Conservation (phyloP, 2,113 vertebrate species). For the Labeo rohita region DNA sequence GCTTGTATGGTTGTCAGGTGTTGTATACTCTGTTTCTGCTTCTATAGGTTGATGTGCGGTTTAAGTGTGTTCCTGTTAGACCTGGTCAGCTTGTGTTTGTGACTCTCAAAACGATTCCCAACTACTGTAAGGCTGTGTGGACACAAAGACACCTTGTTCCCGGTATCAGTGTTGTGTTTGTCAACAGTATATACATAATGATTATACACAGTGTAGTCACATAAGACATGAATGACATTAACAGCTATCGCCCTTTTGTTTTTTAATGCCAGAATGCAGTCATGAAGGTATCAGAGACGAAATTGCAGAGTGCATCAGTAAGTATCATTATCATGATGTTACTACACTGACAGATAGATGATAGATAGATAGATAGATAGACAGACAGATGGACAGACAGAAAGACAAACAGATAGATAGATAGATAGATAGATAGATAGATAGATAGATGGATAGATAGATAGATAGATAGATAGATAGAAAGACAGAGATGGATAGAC, state of each 20-base stretch:
- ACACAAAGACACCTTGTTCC: slow-evolving; percentile 75
- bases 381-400: background rate
- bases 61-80: slow-evolving; percentile 78
- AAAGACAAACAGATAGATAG: no score
- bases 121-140: slow-evolving; percentile 79
- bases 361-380: background rate
- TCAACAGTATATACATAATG: background rate
- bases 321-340: slow-evolving; percentile 59
- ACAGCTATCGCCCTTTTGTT: slow-evolving; percentile 25
- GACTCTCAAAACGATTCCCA: slow-evolving; percentile 80
- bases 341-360: background rate
- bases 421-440: background rate
- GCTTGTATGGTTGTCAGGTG: background rate
- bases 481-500: no score
- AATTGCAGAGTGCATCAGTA: slow-evolving; percentile 83
- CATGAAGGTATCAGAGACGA: slow-evolving; percentile 76
- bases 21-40: slow-evolving; percentile 36
- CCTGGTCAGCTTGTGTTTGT: slow-evolving; percentile 77
- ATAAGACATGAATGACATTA: background rate
- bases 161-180: slow-evolving; percentile 70
- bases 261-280: slow-evolving; percentile 77
- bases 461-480: background rate
- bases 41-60: slow-evolving; percentile 79
- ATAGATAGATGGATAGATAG: background rate
- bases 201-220: background rate